Conservation (phyloP, 1,140 invertebrate genomes). For the Stratiolaelaps scimitus region DNA sequence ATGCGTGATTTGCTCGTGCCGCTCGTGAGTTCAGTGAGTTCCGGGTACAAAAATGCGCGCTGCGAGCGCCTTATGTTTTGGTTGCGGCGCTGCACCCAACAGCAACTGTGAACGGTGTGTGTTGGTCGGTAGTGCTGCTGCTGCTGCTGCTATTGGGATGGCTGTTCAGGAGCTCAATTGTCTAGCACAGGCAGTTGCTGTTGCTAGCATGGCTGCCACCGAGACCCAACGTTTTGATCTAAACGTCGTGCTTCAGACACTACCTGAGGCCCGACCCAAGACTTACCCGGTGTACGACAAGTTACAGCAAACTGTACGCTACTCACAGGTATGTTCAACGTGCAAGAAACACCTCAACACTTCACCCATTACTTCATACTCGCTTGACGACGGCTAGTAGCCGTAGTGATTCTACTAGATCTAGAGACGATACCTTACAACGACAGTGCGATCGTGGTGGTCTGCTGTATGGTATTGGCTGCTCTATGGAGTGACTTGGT, state of each 20-base stretch:
- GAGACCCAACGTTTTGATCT: conserved; percentile 19
- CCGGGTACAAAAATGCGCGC: neutral
- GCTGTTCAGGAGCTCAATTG: conserved; percentile 27
- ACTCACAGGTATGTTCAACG: conserved; percentile 11
- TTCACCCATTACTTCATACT: too few species aligned
- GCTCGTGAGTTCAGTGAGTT: neutral
- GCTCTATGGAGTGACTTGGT: too few species aligned
- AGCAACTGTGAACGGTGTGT: neutral
- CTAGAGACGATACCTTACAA: too few species aligned
- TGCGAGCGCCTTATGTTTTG: neutral
- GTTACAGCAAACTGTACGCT: neutral
- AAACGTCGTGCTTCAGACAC: neutral
- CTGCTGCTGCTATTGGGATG: too few species aligned
- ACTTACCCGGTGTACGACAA: conserved; percentile 23
- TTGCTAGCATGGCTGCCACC: conserved; percentile 25
- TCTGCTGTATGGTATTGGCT: too few species aligned
- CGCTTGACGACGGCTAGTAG: too few species aligned
- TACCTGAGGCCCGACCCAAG: neutral
- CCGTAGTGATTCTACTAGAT: too few species aligned
- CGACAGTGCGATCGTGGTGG: too few species aligned
- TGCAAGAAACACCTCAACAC: too few species aligned
- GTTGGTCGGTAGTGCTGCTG: conserved; percentile 4
- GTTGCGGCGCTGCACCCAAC: neutral
- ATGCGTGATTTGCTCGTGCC: too few species aligned
- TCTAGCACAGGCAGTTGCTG: conserved; percentile 27